These are phyloP conservation scores for Polyodon spathula DNA, from an alignment of 2,113 vertebrate genomes.

Conservation along the genomic window DNA sequence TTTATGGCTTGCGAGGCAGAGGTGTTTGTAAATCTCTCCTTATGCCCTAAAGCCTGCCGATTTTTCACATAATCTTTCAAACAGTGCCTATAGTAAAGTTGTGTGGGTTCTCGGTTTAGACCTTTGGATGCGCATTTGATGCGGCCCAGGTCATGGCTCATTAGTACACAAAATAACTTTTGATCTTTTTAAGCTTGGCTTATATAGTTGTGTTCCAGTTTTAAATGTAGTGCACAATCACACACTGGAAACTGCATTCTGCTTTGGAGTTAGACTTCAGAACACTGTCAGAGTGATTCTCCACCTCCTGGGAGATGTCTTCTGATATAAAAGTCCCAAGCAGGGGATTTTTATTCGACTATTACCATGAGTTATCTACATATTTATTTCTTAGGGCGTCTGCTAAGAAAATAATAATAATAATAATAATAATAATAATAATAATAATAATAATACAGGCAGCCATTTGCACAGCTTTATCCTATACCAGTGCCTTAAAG, in stretches of 20 bases:
- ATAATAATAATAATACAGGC: too few relatives aligned
- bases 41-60: neutral
- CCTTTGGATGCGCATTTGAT: neutral
- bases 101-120: neutral
- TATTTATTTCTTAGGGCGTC: too few relatives aligned
- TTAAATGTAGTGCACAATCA: neutral
- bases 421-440: too few relatives aligned
- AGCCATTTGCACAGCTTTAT: too few relatives aligned
- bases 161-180: neutral
- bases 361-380: too few relatives aligned
- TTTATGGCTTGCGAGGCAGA: conserved; percentile 3
- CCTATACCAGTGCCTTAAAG: too few relatives aligned
- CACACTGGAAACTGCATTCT: neutral
- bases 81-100: neutral
- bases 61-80: neutral
- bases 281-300: too few relatives aligned
- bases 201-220: neutral
- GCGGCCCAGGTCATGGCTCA: neutral
- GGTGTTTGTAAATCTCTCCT: conserved; percentile 14
- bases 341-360: too few relatives aligned
- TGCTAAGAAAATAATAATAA: too few relatives aligned
- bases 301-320: too few relatives aligned
- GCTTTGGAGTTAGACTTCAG: too few relatives aligned
- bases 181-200: neutral
- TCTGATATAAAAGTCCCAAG: too few relatives aligned